A percentile compares a stretch with the other conserved stretches of the same genome.
phyloP scores from a whole-genome alignment of 2,888 invertebrate species.

The Geophilus truncorum region DNA sequence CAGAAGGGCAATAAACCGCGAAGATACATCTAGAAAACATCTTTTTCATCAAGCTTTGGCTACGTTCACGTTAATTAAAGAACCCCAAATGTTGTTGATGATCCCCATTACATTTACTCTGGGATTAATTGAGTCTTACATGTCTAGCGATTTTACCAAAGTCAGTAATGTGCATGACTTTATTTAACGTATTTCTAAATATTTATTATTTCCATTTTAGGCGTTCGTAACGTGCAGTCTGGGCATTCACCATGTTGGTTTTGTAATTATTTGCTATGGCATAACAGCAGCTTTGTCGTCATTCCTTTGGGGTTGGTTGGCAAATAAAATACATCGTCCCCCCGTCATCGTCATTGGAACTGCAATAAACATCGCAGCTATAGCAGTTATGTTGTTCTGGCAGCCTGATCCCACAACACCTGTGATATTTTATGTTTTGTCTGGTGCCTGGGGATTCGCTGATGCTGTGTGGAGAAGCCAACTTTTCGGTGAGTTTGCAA shows the following conservation, averaged over 20 bases:
- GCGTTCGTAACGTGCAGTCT: conserved; percentile 37
- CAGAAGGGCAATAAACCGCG: background rate
- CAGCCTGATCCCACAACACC: conserved; percentile 43
- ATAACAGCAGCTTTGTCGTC: conserved; percentile 48
- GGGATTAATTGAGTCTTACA: conserved; percentile 94
- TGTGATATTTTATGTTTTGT: conserved; percentile 46
- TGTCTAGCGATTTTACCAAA: conserved; percentile 45
- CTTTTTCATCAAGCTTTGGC: conserved; percentile 55
- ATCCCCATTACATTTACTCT: conserved; percentile 95
- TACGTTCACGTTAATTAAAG: conserved; percentile 82
- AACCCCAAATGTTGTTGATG: conserved; percentile 84
- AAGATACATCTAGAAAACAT: background rate
- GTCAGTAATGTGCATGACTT: background rate
- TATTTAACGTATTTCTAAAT: background rate
- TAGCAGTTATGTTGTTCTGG: conserved; percentile 43
- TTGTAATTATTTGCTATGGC: conserved; percentile 51
- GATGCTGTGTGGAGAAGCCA: conserved; percentile 50
- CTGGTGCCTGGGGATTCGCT: conserved; percentile 48
- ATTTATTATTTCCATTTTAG: conserved; percentile 10
- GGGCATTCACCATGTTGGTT: conserved; percentile 49
- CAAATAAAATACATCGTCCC: conserved; percentile 48
- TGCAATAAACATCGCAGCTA: conserved; percentile 42
- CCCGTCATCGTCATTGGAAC: conserved; percentile 46
- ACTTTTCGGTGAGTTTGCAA: conserved; percentile 48
- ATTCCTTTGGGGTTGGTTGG: conserved; percentile 47